Percentiles rank a stretch among this genome's conserved stretches.
Evolutionary conservation across 1,140 invertebrate species (phyloP).

Genomic region (Bombus sibiricus): DNA sequence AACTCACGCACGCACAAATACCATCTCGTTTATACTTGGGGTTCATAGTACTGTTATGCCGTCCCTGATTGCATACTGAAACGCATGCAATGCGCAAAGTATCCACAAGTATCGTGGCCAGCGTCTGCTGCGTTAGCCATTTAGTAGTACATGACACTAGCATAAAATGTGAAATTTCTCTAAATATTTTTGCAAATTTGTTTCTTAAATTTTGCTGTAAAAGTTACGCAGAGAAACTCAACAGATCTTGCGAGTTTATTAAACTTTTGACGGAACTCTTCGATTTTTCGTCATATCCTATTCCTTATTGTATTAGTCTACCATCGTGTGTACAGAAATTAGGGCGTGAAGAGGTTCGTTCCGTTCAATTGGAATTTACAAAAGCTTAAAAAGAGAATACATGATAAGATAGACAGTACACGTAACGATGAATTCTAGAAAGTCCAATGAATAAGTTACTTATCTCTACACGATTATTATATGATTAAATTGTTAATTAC

Average conservation of each 20-base stretch:
- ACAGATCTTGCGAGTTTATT: background rate
- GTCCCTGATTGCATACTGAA: conserved; percentile 21
- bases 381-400: background rate
- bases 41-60: conserved; percentile 19
- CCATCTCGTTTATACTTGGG: background rate
- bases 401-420: background rate
- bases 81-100: conserved; percentile 37
- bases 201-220: background rate
- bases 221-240: background rate
- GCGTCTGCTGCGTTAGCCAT: conserved; percentile 66
- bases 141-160: conserved; percentile 22
- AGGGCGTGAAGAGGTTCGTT: conserved; percentile 60
- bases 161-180: conserved; percentile 10
- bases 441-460: conserved; percentile 10
- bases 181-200: background rate
- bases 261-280: conserved; percentile 22
- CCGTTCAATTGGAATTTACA: background rate
- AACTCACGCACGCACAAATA: background rate
- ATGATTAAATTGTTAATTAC: conserved; percentile 4
- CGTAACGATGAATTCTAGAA: background rate
- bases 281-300: conserved; percentile 41
- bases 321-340: conserved; percentile 33
- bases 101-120: conserved; percentile 39
- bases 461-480: background rate
- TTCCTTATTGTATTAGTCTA: conserved; percentile 21